Percentiles rank a stretch among this genome's conserved stretches.
phyloP scores from a whole-genome alignment of 2,888 invertebrate species.

The Argyra leucocephala region DNA sequence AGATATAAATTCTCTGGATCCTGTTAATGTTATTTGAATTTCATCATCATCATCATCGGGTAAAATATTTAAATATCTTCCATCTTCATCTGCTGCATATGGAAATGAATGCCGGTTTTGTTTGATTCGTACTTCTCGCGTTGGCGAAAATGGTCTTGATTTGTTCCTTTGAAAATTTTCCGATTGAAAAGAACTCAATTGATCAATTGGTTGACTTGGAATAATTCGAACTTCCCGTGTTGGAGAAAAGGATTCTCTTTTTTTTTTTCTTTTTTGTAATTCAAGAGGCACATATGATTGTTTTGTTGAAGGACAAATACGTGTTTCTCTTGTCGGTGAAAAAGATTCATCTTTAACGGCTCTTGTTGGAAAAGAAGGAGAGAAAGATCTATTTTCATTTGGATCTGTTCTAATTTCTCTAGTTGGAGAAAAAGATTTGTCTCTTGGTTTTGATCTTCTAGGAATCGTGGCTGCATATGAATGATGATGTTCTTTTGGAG shows the following conservation, averaged over 20 bases:
- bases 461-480: background rate
- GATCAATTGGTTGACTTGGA: background rate
- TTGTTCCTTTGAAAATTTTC: constrained; percentile 12
- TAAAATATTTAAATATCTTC: background rate
- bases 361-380: constrained; percentile 12
- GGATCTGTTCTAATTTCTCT: constrained; percentile 5
- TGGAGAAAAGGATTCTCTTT: constrained; percentile 47
- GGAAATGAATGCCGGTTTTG: constrained; percentile 32
- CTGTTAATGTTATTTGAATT: constrained; percentile 42
- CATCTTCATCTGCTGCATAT: background rate
- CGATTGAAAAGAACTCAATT: background rate
- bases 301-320: background rate
- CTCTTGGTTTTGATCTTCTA: background rate
- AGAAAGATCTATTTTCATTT: background rate
- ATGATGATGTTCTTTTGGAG: background rate
- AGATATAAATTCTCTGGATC: constrained; percentile 47
- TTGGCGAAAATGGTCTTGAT: constrained; percentile 34
- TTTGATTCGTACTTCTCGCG: constrained; percentile 41
- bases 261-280: constrained; percentile 22
- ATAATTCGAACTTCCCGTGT: constrained; percentile 17
- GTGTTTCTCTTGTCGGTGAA: constrained; percentile 18
- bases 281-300: background rate
- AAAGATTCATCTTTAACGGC: constrained; percentile 17
- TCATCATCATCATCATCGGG: constrained; percentile 26
- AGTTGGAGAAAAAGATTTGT: constrained; percentile 1